Conservation (phyloP, 2,888 invertebrate species). For the Axea sp. region DNA sequence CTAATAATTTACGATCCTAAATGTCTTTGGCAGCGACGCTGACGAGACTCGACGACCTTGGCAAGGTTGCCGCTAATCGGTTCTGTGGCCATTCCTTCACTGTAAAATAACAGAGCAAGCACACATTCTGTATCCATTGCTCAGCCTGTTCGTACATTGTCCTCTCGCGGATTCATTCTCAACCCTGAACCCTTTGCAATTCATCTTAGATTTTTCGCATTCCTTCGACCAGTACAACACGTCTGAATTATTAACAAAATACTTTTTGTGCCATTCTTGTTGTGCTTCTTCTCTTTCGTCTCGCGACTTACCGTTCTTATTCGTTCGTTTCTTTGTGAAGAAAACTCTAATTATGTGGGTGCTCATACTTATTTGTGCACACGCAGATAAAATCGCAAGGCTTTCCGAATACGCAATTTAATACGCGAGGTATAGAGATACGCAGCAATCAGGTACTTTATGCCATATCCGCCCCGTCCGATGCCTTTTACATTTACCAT, state of each 20-base stretch:
- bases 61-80: constrained; percentile 51
- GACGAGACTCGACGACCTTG: constrained; percentile 46
- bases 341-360: no score
- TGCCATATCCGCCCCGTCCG: constrained; percentile 12
- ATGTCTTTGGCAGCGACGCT: constrained; percentile 20
- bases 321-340: no score
- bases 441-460: constrained; percentile 5
- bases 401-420: no score
- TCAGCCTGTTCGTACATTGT: constrained; percentile 23
- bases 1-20: constrained; percentile 38
- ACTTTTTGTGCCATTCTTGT: no score
- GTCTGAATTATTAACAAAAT: constrained; percentile 5
- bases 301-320: constrained; percentile 1
- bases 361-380: constrained; percentile 2
- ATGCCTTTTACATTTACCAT: constrained; percentile 45
- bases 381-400: no score
- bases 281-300: no score
- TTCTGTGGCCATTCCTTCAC: constrained; percentile 39
- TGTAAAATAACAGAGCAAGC: constrained; percentile 39
- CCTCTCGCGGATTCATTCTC: constrained; percentile 24
- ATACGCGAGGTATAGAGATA: constrained; percentile 16
- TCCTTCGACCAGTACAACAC: background rate
- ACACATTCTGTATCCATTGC: constrained; percentile 20
- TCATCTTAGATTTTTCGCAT: constrained; percentile 24
- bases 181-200: constrained; percentile 47